phyloP scores from a whole-genome alignment of 2,797 vertebrate species.

The Acanthiza pusilla region DNA sequence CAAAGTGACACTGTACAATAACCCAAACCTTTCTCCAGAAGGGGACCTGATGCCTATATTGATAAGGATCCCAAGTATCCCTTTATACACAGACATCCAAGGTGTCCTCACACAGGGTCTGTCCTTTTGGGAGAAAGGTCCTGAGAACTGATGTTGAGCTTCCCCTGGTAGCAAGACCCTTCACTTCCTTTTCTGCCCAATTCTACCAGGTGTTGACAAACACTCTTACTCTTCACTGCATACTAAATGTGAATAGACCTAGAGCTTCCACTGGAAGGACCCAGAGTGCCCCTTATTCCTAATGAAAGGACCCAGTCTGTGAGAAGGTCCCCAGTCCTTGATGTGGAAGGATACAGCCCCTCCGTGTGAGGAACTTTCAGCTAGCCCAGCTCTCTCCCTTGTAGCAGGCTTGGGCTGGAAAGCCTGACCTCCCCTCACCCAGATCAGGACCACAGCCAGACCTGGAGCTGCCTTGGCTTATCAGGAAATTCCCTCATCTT shows the following conservation, averaged over 20 bases:
- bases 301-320: background rate
- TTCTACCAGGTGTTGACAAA: background rate
- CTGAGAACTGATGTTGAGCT: background rate
- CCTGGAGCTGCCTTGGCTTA: slow-evolving; percentile 18
- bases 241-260: background rate
- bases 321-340: background rate
- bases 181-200: background rate
- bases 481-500: slow-evolving; percentile 42
- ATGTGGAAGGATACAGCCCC: background rate
- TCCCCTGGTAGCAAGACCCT: background rate
- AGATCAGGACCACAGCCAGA: background rate
- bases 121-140: background rate
- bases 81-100: background rate
- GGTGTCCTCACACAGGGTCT: background rate
- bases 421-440: slow-evolving; percentile 27
- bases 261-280: background rate
- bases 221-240: background rate
- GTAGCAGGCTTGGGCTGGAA: background rate
- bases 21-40: background rate
- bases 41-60: fast-evolving
- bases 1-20: background rate
- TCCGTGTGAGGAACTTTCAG: background rate
- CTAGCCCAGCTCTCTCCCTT: background rate
- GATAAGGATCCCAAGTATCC: background rate
- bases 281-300: background rate